Evolutionary conservation across 2,888 invertebrate genomes (phyloP).

Genomic region (Sinotaia quadrata): DNA sequence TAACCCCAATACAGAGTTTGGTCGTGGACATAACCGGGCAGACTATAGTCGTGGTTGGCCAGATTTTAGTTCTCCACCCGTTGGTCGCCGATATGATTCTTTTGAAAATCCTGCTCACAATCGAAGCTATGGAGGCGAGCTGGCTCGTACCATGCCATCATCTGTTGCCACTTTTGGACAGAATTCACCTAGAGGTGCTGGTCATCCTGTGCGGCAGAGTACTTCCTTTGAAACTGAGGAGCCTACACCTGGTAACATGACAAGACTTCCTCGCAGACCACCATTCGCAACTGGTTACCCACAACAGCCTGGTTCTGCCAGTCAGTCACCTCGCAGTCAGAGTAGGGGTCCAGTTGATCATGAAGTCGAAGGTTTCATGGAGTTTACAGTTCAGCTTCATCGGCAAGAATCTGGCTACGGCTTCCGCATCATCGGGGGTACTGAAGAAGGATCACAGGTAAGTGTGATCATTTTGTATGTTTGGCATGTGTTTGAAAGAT

Average conservation of each 20-base stretch:
- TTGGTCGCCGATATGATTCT: slow-evolving; percentile 35
- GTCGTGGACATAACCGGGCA: slow-evolving; percentile 37
- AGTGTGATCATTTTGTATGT: too few species aligned
- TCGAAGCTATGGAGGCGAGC: slow-evolving; percentile 41
- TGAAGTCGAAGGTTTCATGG: slow-evolving; percentile 70
- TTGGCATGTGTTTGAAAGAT: too few species aligned
- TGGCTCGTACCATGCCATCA: slow-evolving; percentile 27
- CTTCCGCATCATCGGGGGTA: slow-evolving; percentile 97
- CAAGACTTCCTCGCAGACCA: slow-evolving; percentile 56
- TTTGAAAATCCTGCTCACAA: slow-evolving; percentile 40
- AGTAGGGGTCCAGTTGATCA: slow-evolving; percentile 35
- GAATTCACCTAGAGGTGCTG: slow-evolving; percentile 51
- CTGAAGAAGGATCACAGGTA: slow-evolving; percentile 95
- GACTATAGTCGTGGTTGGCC: slow-evolving; percentile 37
- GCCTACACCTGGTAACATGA: slow-evolving; percentile 71
- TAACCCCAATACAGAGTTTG: slow-evolving; percentile 42
- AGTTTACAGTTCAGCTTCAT: slow-evolving; percentile 85
- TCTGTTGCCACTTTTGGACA: slow-evolving; percentile 17
- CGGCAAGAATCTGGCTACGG: slow-evolving; percentile 97
- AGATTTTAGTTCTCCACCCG: slow-evolving; percentile 38
- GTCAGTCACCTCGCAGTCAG: slow-evolving; percentile 37
- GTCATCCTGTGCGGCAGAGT: slow-evolving; percentile 72
- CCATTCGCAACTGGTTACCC: slow-evolving; percentile 48
- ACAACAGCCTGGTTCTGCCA: slow-evolving; percentile 39
- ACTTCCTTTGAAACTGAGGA: slow-evolving; percentile 79